phyloP scores from a whole-genome alignment of 2,113 vertebrate genomes.

The Carlito syrichta region DNA sequence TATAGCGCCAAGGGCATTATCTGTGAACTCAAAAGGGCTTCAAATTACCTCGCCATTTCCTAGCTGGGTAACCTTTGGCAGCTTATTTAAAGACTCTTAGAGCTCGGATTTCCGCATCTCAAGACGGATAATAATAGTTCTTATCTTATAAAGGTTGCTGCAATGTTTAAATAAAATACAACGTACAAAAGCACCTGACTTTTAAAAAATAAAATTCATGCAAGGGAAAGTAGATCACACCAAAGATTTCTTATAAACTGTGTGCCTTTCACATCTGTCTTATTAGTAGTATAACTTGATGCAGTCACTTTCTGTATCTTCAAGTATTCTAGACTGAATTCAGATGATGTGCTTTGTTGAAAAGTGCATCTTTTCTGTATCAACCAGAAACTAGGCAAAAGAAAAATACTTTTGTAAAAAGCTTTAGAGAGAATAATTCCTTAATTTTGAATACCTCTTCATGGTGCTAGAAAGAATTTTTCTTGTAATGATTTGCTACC shows the following conservation, averaged over 20 bases:
- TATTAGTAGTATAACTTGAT: neutral
- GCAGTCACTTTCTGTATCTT: neutral
- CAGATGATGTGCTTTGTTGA: neutral
- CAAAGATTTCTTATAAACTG: neutral
- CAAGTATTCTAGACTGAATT: neutral
- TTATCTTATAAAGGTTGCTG: neutral
- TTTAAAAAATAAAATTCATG: conserved; percentile 25
- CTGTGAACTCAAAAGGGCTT: neutral
- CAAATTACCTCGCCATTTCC: neutral
- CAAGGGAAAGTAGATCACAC: neutral
- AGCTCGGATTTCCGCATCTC: conserved; percentile 10
- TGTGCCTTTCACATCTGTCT: neutral
- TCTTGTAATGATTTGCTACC: conserved; percentile 6
- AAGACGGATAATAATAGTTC: neutral
- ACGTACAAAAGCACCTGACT: neutral
- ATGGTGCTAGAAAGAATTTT: neutral
- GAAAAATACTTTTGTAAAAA: neutral
- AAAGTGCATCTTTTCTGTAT: neutral
- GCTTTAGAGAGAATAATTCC: neutral
- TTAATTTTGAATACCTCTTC: conserved; percentile 12
- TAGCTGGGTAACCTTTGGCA: neutral
- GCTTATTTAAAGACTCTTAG: neutral
- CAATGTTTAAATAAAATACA: conserved; percentile 18
- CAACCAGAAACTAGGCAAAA: neutral
- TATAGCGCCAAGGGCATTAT: neutral